phyloP scores from a whole-genome alignment of 2,113 vertebrate genomes.

The Pycnonotus jocosus region DNA sequence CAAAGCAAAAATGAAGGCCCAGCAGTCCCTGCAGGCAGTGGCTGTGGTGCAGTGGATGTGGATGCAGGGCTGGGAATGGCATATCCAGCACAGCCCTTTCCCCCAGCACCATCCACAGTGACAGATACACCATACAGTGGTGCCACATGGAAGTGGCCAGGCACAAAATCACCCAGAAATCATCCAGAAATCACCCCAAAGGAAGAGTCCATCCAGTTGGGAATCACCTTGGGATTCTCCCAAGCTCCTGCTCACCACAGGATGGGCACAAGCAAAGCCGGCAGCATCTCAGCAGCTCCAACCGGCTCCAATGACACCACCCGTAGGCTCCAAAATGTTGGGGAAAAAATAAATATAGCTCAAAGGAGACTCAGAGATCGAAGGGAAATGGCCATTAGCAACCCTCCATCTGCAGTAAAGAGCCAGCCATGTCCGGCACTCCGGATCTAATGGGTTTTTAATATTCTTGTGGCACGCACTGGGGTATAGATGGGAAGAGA shows the following conservation, averaged over 20 bases:
- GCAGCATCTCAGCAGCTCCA: not conserved
- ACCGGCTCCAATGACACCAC: not conserved
- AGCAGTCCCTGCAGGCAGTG: accelerated
- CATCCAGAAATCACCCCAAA: not conserved
- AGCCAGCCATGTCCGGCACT: slow-evolving; percentile 22
- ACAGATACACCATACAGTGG: not conserved
- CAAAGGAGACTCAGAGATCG: slow-evolving; percentile 12
- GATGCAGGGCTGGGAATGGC: not conserved
- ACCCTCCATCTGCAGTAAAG: slow-evolving; percentile 2
- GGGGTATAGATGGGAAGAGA: slow-evolving; percentile 20
- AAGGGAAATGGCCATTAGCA: slow-evolving; percentile 48
- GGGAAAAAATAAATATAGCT: not conserved
- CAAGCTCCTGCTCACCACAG: not conserved
- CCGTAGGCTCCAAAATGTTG: not conserved
- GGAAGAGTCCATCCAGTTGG: accelerated
- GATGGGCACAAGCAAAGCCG: accelerated
- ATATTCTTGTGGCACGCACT: slow-evolving; percentile 28
- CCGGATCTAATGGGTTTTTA: slow-evolving; percentile 42
- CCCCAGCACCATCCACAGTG: accelerated
- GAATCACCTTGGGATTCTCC: not conserved
- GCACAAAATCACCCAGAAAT: not conserved
- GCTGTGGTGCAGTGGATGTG: not conserved
- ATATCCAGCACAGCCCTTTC: not conserved
- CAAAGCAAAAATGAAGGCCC: not conserved
- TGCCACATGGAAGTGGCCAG: accelerated